A percentile compares a stretch with the other conserved stretches of the same genome.
These are phyloP conservation scores for Lagopus leucura DNA, from an alignment of 2,113 vertebrate genomes.

Conservation along the genomic window DNA sequence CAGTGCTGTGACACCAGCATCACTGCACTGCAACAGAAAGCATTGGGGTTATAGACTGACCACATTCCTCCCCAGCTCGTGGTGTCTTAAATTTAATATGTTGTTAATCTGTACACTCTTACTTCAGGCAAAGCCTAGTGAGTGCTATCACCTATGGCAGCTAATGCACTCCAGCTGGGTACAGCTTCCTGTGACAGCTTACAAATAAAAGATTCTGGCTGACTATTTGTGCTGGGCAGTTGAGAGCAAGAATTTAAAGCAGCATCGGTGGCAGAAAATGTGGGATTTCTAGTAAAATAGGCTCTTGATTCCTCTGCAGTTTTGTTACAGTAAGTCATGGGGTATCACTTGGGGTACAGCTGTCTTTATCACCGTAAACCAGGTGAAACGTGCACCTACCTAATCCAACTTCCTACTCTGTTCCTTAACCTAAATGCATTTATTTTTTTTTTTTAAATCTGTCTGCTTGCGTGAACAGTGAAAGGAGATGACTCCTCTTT, in stretches of 20 bases:
- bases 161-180: accelerated
- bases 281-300: neutral
- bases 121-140: neutral
- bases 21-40: neutral
- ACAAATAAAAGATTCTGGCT: accelerated
- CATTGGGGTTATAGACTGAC: neutral
- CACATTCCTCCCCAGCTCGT: neutral
- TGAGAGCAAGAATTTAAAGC: neutral
- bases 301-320: neutral
- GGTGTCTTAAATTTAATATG: neutral
- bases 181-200: neutral
- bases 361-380: neutral
- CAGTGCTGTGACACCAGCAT: neutral
- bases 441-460: neutral
- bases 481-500: neutral
- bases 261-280: accelerated
- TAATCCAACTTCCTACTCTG: neutral
- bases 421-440: neutral
- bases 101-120: neutral
- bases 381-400: neutral
- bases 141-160: neutral
- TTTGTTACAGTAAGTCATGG: neutral
- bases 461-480: neutral
- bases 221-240: neutral
- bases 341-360: neutral